Evolutionary conservation across 1,140 invertebrate species (phyloP).

Genomic region (Trichonephila inaurata): DNA sequence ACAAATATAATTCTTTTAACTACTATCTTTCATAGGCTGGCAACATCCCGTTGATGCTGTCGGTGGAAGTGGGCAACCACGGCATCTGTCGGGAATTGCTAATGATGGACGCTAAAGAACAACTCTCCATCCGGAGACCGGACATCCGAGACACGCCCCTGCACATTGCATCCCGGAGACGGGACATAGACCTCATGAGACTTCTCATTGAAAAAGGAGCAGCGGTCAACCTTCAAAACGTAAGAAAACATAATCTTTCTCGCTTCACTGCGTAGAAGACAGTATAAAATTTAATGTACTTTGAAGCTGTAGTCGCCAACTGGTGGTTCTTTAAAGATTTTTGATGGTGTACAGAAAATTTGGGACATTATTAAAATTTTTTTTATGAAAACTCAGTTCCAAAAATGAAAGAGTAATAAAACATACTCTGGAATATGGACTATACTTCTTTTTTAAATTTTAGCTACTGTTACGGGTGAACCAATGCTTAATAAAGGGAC

Average conservation of each 20-base stretch:
- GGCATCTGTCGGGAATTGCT: slow-evolving; percentile 95
- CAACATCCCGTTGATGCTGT: slow-evolving; percentile 94
- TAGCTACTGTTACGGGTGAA: too few species aligned
- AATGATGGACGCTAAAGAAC: slow-evolving; percentile 86
- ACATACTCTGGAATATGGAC: too few species aligned
- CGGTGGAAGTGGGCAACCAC: slow-evolving; percentile 95
- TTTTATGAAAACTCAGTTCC: too few species aligned
- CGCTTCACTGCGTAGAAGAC: background rate
- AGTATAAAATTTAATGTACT: too few species aligned
- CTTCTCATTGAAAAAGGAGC: slow-evolving; percentile 96
- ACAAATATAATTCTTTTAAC: too few species aligned
- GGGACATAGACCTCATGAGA: slow-evolving; percentile 94
- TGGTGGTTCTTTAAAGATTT: too few species aligned
- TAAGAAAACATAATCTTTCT: slow-evolving; percentile 80
- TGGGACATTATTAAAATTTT: too few species aligned
- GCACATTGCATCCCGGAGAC: slow-evolving; percentile 92
- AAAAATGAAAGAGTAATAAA: too few species aligned
- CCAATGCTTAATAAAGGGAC: too few species aligned
- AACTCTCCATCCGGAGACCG: slow-evolving; percentile 77
- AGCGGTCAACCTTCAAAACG: slow-evolving; percentile 93
- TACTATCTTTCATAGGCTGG: slow-evolving; percentile 85
- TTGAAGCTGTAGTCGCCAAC: too few species aligned
- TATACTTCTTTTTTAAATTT: too few species aligned
- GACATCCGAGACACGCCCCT: slow-evolving; percentile 89
- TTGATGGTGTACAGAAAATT: too few species aligned